phyloP scores from a whole-genome alignment of 2,113 vertebrate genomes.

The Hymenochirus boettgeri region DNA sequence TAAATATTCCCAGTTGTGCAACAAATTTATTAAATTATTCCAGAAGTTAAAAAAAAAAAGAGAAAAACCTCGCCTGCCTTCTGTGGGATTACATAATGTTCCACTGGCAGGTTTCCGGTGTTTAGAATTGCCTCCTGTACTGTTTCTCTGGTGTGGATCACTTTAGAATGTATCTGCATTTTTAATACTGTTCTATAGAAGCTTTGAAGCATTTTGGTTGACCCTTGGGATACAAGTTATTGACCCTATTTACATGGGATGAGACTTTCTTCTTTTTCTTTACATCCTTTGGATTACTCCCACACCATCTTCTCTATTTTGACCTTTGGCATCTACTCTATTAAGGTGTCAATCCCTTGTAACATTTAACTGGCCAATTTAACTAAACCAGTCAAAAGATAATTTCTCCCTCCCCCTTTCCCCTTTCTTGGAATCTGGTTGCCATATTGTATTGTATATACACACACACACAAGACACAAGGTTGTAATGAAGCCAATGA shows the following conservation, averaged over 20 bases:
- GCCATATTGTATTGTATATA: no score
- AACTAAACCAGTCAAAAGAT: background rate
- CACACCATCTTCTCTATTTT: constrained; percentile 2
- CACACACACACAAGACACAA: background rate
- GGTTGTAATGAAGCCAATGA: background rate
- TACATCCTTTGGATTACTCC: background rate
- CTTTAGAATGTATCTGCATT: no score
- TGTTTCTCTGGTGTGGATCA: no score
- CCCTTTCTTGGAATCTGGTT: no score
- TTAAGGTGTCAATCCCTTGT: constrained; percentile 2
- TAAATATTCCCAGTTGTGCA: no score
- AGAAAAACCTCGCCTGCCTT: no score
- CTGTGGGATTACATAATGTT: no score
- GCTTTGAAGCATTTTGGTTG: background rate
- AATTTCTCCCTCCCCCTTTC: no score
- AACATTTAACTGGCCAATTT: background rate
- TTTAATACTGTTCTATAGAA: background rate
- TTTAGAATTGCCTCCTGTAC: no score
- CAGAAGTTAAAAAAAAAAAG: no score
- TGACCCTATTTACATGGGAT: background rate
- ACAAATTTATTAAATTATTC: no score
- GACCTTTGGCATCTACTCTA: constrained; percentile 5
- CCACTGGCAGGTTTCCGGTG: no score
- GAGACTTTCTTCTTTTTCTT: constrained; percentile 4
- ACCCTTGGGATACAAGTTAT: background rate